phyloP scores from a whole-genome alignment of 2,113 vertebrate genomes.

The Fregata magnificens region DNA sequence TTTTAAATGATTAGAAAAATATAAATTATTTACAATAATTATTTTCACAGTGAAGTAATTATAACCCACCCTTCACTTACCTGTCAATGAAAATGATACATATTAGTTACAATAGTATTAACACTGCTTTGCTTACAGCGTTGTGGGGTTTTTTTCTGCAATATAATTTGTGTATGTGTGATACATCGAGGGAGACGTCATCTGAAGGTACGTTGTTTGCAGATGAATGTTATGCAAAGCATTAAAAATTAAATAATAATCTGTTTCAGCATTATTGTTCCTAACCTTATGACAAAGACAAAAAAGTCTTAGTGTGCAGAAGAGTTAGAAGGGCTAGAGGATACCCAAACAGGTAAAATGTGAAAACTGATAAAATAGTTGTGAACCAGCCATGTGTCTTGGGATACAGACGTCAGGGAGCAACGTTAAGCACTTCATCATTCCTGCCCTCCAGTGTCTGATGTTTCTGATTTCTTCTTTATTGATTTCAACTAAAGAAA shows the following conservation, averaged over 20 bases:
- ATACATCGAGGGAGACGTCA: not conserved
- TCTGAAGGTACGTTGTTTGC: not conserved
- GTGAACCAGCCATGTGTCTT: not conserved
- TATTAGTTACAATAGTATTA: not conserved
- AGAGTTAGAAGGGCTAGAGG: not conserved
- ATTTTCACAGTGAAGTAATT: not conserved
- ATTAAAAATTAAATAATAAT: not conserved
- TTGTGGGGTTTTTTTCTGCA: not conserved
- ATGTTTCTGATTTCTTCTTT: conserved; percentile 54
- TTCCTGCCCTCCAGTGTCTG: conserved; percentile 19
- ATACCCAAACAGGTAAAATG: not conserved
- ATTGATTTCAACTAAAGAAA: conserved; percentile 64
- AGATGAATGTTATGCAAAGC: not conserved
- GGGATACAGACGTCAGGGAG: conserved; percentile 17
- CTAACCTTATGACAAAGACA: not conserved
- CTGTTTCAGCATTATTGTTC: not conserved
- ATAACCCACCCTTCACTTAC: not conserved
- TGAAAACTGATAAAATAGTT: not conserved
- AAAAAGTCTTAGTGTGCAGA: not conserved
- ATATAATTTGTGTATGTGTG: not conserved
- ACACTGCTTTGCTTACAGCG: not conserved
- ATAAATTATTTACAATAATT: not conserved
- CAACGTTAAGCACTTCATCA: conserved; percentile 26
- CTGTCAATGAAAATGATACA: not conserved
- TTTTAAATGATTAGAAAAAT: not conserved